Base-by-base conservation (phyloP, 1,140 invertebrate genomes). In the Conus ventricosus region DNA sequence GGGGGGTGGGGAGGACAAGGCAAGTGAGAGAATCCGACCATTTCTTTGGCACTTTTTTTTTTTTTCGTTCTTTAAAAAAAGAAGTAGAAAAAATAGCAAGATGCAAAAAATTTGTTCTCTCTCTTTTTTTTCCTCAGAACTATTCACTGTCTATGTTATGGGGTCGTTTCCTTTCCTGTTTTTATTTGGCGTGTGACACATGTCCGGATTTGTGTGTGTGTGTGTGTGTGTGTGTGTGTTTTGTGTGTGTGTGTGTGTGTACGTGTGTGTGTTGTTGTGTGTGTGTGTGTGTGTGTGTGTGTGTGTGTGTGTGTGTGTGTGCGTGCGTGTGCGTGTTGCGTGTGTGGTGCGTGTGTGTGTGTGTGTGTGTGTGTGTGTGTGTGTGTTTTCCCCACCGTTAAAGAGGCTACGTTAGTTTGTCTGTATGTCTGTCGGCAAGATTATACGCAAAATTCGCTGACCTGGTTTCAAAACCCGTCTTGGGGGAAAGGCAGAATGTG, bases 181-280 rank as follows among this genome's bases (percentile, higher is more conserved):
- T 15, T 15, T 0, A 60, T 60, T 15, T 15, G 7, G 13, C 23
- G n/a, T 7, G 20, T 23, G 23, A n/a, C n/a, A 7, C 13, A 20
- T 75, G n/a, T 75, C 7, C 67, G 20, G 17, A 7, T 75, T 5
- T 71, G 67, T 71, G 67, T 71, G 67, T 71, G 67, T 71, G 67
- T 71, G 67, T 71, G n/a, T n/a, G n/a, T n/a, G n/a, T 71, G 76
- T 78, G 76, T 39, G 76, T 78, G 76, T 78, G 25, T 39, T 39
- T 39, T 39, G 67, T 75, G 67, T 75, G 67, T 75, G 67, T 75
- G 67, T 75, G 67, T 75, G 67, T 75, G 67, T 71, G 67, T 71
- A 8, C 39, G 76, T 78, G 76, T 39, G 76, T 78, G 76, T 78
- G 25, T 39, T 7, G 10, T 7, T 78, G 25, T 27, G 67, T 71